Base-by-base conservation (phyloP, 2,797 vertebrate species). In the Amniataba percoides region DNA sequence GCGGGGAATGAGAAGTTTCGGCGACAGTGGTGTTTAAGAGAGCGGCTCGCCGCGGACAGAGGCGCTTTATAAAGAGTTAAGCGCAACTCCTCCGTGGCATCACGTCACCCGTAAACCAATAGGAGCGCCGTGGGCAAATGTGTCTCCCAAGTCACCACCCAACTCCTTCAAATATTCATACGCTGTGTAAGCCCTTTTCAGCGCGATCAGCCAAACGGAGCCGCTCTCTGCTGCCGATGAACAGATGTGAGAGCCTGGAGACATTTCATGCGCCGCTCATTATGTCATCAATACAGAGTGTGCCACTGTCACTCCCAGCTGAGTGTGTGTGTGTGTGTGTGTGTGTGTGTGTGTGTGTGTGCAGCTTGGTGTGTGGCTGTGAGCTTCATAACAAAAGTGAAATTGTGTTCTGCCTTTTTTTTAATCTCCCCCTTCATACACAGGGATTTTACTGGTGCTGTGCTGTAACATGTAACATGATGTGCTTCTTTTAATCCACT, bases 11-110 rank as follows among this genome's bases (percentile, higher is more conserved):
- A 71, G 85, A 86, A 92, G 88, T 92, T 91, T 87, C 83, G 68
- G 87, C 82, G 74, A 79, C 88, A 77, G 89, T 70, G 74, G 73
- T 87, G 66, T 89, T 82, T 86, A 69, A 80, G 63, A 89, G 91
- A 91, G 88, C 91, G 89, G 60, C 79, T 87, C 80, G 79, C 74
- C 82, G 82, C 85, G 78, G 83, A 87, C 67, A 43, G 81, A 80
- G 82, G 43, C 72, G 93, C 94, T 95, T 95, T 96, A 95, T 96
- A 95, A 95, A 94, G 94, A 92, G 93, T 85, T 66, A 80, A 87
- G 86, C 77, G 67, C 88, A 75, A 90, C 92, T 94, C 90, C 93
- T 92, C 87, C 81, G 81, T 92, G 92, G 88, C 93, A 92, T 93
- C 93, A 91, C 93, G 85, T 88, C 90, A 83, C 88, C 84, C 70